Conservation (phyloP, 2,888 invertebrate genomes). For the Drosophila paranaensis region DNA sequence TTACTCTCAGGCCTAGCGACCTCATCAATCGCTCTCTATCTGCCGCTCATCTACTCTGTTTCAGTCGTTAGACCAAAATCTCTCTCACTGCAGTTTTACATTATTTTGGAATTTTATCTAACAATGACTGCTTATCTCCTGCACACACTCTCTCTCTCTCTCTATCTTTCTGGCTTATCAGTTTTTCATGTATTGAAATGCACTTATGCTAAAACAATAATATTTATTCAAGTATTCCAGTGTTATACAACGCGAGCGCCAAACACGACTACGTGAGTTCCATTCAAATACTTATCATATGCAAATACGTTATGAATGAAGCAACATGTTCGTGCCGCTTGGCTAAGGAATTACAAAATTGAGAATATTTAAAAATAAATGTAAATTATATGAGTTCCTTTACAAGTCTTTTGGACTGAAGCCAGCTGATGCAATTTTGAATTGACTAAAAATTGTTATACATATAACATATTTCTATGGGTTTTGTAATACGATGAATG, state of each 20-base stretch:
- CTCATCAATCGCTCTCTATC: background rate
- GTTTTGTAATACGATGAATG: background rate
- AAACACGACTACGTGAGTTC: slow-evolving; percentile 64
- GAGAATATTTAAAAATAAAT: background rate
- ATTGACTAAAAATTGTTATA: background rate
- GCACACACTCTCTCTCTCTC: slow-evolving; percentile 5
- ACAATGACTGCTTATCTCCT: background rate
- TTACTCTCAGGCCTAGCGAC: background rate
- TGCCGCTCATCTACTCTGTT: background rate
- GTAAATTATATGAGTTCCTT: background rate
- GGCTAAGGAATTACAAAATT: background rate
- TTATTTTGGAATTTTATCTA: slow-evolving; percentile 9
- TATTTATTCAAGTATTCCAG: slow-evolving; percentile 6
- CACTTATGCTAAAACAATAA: slow-evolving; percentile 1
- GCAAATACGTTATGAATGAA: slow-evolving; percentile 15
- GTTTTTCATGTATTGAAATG: slow-evolving; percentile 4
- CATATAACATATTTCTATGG: background rate
- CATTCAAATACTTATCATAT: slow-evolving; percentile 27
- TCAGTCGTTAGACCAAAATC: background rate
- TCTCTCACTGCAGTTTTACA: background rate
- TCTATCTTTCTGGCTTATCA: background rate
- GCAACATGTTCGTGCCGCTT: slow-evolving; percentile 31
- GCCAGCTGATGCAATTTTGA: background rate
- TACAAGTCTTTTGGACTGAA: no score
- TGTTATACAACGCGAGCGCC: slow-evolving; percentile 2